Evolutionary conservation across 2,113 vertebrate species (phyloP), one percentile per base, ranked within the genome.

Genomic region (Chloroceryle aenea): DNA sequence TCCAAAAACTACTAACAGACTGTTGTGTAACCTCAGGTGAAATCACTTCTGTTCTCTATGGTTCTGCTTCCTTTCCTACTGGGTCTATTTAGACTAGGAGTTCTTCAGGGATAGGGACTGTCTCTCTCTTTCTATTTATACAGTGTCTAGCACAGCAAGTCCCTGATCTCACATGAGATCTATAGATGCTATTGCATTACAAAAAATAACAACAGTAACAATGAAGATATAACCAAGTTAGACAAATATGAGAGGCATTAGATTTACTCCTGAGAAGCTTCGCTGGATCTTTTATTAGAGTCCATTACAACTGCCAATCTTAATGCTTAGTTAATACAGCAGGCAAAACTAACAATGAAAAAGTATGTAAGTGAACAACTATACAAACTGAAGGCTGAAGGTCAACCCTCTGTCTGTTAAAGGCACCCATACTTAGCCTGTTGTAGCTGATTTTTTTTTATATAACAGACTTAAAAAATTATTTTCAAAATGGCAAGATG

Each of bases 111-210:
- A 48, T n/a, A 83, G 78, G 85, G 14, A 69, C 94, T 94, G 87
- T 94, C 89, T 96, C 94, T 66, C 56, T 5, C 29, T 91, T 59
- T 82, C 43, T 96, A 5, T 94, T 97, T 96, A 64, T 55, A 64
- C 74, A 94, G 30, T 9, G 89, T 94, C 91, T 95, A 69, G 50
- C 91, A 95, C 80, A 92, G 89, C 7, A 1, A 95, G 87, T 25
- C 47, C 78, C 80, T 55, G 62, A 26, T 96, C 77, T 88, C 75
- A 62, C 53, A 42, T 32, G 62, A 73, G 25, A 85, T 77, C 74
- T 74, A 13, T 27, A 85, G n/a, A 62, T 67, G 72, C 18, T 80
- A 94, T 80, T 87, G 78, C 74, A 59, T 95, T 89, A 96, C 89
- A 62, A 59, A 94, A 83, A 85, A 85, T 34, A 96, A 93, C 85